Evolutionary conservation across 2,888 invertebrate species (phyloP).

Genomic region (Agrilus cyanescens): DNA sequence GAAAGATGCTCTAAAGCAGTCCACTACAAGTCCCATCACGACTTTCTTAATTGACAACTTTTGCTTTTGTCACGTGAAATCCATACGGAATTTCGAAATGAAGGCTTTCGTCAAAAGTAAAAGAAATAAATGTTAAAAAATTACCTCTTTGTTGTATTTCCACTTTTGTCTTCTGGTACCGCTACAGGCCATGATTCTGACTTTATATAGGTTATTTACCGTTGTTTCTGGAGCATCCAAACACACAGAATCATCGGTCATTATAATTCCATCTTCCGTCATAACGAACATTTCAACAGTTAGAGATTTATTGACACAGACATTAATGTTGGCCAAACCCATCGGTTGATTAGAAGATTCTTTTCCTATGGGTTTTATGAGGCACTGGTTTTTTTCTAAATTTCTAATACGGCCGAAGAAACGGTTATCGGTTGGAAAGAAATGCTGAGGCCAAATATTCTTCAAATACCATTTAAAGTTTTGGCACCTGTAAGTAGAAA

Average conservation of each 20-base stretch:
- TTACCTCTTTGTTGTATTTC: slow-evolving; percentile 44
- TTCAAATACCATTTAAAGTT: slow-evolving; percentile 87
- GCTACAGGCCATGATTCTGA: slow-evolving; percentile 61
- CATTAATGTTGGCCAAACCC: slow-evolving; percentile 54
- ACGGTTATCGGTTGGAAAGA: slow-evolving; percentile 76
- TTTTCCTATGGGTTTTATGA: slow-evolving; percentile 51
- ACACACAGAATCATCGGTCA: slow-evolving; percentile 83
- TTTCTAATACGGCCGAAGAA: slow-evolving; percentile 79
- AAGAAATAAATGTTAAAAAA: slow-evolving; percentile 4
- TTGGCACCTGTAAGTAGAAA: slow-evolving; percentile 45
- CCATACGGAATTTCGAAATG: neutral
- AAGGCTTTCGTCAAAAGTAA: neutral
- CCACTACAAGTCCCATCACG: no score
- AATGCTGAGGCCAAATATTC: slow-evolving; percentile 93
- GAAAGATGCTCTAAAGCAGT: no score
- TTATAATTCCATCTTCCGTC: slow-evolving; percentile 56
- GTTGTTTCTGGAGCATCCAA: slow-evolving; percentile 54
- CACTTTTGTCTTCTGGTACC: slow-evolving; percentile 58
- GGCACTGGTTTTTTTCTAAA: slow-evolving; percentile 39
- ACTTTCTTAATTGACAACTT: no score
- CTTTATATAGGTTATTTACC: slow-evolving; percentile 38
- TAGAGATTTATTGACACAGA: slow-evolving; percentile 47
- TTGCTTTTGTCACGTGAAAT: no score
- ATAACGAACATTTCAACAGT: slow-evolving; percentile 62
- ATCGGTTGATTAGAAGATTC: slow-evolving; percentile 53